Evolutionary conservation across 2,888 invertebrate genomes (phyloP), one percentile per base, ranked within the genome.

Genomic region (Caenorhabditis sp.): DNA sequence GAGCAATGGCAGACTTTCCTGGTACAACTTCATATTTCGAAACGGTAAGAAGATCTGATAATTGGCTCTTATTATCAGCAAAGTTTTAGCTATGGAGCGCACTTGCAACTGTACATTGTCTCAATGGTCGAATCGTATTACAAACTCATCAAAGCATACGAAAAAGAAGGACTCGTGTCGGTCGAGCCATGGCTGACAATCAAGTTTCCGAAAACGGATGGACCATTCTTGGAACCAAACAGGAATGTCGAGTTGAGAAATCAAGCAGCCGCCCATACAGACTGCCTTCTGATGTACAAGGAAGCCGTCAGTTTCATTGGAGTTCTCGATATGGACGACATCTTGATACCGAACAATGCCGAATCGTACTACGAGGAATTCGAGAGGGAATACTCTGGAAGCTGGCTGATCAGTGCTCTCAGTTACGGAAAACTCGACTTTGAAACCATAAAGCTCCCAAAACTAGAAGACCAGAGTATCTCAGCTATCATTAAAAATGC

Each of bases 231-330:
- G 64, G 80, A 86, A 28, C 86, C 86, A 9, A 86, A 86, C 61
- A 13, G 80, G 35, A 82, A 83, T 65, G 74, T 85, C 24, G 86
- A 86, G 51, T 60, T 86, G 22, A 51, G 86, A 58, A 85, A 80
- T 60, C 86, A 85, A 51, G 84, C 84, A 3, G 84, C 84, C 2
- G 83, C 84, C 1, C 84, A 85, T 56, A 83, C 84, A 0, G 86
- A 86, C 56, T 86, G 86, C 56, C 58, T 86, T 24, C 76, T 86
- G 9, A 81, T 81, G 61, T 85, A 86, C 53, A 85, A 86, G 67
- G 81, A 86, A 64, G 68, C 71, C 0, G 83, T 80, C 4, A 47
- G 69, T 9, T 86, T 80, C 32, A 71, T 86, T 32, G 80, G 78
- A 15, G 74, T 86, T 32, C 58, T 86, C 24, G 86, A 86, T 32